Percentiles rank a stretch among this genome's conserved stretches.
Evolutionary conservation across 2,113 vertebrate genomes (phyloP).

Genomic region (Varanus salvator): DNA sequence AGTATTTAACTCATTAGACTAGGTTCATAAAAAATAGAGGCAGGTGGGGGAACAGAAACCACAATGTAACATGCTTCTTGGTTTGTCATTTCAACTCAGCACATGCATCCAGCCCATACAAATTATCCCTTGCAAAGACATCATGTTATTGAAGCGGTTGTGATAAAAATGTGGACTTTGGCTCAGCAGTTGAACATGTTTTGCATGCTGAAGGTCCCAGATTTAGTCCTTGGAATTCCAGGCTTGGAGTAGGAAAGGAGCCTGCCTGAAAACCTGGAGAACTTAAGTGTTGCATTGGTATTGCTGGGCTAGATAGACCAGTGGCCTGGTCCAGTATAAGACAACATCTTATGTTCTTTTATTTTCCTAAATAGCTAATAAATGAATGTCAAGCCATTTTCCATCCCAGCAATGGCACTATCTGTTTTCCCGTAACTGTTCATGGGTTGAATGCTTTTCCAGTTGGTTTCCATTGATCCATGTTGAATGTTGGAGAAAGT

Average conservation of each 20-base stretch:
- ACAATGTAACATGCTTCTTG: not conserved
- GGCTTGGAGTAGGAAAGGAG: too few species aligned
- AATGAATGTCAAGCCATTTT: slow-evolving; percentile 56
- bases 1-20: not conserved
- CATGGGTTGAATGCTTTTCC: slow-evolving; percentile 8
- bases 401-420: slow-evolving; percentile 55
- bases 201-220: too few species aligned
- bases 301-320: too few species aligned
- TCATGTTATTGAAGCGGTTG: not conserved
- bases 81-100: not conserved
- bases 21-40: not conserved
- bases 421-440: slow-evolving; percentile 42
- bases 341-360: not conserved
- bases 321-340: too few species aligned
- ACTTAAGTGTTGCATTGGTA: too few species aligned
- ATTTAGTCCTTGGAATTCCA: too few species aligned
- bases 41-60: not conserved
- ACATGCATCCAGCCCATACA: not conserved
- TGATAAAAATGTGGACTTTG: not conserved
- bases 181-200: not conserved
- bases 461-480: slow-evolving; percentile 44
- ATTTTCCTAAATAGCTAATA: not conserved
- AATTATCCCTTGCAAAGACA: not conserved
- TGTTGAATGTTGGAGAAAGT: slow-evolving; percentile 33
- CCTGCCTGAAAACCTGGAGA: too few species aligned